Conservation (phyloP, 2,797 vertebrate species). For the Tragelaphus eurycerus region DNA sequence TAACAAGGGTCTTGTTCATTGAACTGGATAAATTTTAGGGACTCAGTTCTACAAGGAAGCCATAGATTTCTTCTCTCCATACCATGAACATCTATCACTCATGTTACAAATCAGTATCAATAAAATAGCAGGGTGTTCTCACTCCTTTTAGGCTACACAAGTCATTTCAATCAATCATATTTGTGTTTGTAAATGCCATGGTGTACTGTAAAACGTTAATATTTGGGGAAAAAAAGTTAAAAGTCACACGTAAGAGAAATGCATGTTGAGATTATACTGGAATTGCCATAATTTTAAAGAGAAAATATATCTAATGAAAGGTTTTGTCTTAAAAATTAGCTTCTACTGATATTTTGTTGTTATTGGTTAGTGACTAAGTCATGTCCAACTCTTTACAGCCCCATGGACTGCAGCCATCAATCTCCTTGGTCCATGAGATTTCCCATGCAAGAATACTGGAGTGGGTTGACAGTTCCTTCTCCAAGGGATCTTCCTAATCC, state of each 20-base stretch:
- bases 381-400: neutral
- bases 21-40: constrained; percentile 65
- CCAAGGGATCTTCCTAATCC: neutral
- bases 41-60: constrained; percentile 42
- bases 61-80: constrained; percentile 64
- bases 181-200: neutral
- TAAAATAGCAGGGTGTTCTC: constrained; percentile 16
- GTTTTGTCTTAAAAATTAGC: neutral
- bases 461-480: neutral
- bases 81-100: neutral
- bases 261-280: neutral
- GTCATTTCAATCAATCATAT: neutral
- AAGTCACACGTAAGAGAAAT: constrained; percentile 24
- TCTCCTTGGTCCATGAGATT: neutral
- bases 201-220: constrained; percentile 17
- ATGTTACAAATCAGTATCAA: constrained; percentile 49
- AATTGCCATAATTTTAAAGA: neutral
- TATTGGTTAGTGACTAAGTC: neutral
- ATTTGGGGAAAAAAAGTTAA: neutral
- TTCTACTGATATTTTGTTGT: neutral
- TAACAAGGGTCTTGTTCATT: constrained; percentile 61
- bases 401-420: neutral
- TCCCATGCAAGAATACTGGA: neutral
- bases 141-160: neutral
- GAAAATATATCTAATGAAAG: constrained; percentile 45